Percentiles rank a stretch among this genome's conserved stretches.
Evolutionary conservation across 2,113 vertebrate species (phyloP).

Genomic region (Nothobranchius furzeri): DNA sequence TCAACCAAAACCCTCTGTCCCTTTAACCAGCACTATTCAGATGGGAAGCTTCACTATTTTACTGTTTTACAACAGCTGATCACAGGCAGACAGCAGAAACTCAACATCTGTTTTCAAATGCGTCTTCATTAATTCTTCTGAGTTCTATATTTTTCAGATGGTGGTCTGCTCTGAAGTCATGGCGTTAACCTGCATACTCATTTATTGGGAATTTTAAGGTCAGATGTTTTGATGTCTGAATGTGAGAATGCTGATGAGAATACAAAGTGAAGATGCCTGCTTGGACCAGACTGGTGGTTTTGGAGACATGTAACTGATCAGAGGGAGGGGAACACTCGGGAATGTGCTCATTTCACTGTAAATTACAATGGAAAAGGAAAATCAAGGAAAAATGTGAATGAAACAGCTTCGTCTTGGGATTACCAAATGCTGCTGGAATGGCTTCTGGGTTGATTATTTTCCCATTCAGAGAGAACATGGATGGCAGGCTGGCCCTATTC

Average conservation of each 20-base stretch:
- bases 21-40: constrained; percentile 65
- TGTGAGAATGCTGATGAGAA: constrained; percentile 35
- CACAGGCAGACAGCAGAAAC: constrained; percentile 18
- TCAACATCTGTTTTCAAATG: constrained; percentile 60
- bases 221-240: constrained; percentile 50
- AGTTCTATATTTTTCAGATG: constrained; percentile 29
- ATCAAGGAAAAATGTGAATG: constrained; percentile 52
- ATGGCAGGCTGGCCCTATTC: constrained; percentile 39
- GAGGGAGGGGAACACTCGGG: constrained; percentile 19
- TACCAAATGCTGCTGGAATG: constrained; percentile 36
- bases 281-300: constrained; percentile 26
- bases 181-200: constrained; percentile 7
- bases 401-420: constrained; percentile 29
- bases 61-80: constrained; percentile 61
- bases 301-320: constrained; percentile 30
- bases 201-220: constrained; percentile 37
- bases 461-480: constrained; percentile 30
- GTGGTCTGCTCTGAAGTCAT: constrained; percentile 22
- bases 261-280: constrained; percentile 7
- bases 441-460: constrained; percentile 14
- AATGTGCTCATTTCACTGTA: constrained; percentile 19
- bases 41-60: constrained; percentile 65
- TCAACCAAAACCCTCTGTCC: constrained; percentile 29
- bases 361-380: constrained; percentile 10
- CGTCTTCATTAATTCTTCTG: constrained; percentile 27